A percentile compares a stretch with the other conserved stretches of the same genome.
Conservation (phyloP, 2,888 invertebrate genomes). For the Drosophila subsilvestris region DNA sequence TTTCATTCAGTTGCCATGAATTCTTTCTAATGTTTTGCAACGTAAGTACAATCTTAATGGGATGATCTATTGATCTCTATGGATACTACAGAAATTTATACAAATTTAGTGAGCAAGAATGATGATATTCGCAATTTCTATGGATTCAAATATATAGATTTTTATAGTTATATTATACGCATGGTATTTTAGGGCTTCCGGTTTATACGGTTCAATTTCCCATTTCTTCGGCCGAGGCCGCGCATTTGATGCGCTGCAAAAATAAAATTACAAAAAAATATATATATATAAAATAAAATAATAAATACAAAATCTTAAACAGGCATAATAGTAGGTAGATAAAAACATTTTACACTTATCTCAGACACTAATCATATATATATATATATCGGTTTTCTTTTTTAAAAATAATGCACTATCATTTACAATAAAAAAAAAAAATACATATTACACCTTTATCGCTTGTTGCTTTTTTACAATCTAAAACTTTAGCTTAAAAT, state of each 20-base stretch:
- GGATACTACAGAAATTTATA: too few relatives aligned
- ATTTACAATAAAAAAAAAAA: slow-evolving; percentile 43
- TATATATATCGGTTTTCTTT: slow-evolving; percentile 30
- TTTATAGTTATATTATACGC: slow-evolving; percentile 19
- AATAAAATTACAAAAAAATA: slow-evolving; percentile 33
- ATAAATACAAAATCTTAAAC: neutral
- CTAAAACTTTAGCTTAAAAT: slow-evolving; percentile 56
- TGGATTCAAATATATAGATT: neutral
- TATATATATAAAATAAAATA: slow-evolving; percentile 32
- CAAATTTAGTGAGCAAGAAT: too few relatives aligned
- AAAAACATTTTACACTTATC: slow-evolving; percentile 45
- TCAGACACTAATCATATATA: slow-evolving; percentile 22
- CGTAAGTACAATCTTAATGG: slow-evolving; percentile 24
- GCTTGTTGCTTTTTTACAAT: slow-evolving; percentile 40
- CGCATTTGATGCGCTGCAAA: slow-evolving; percentile 70
- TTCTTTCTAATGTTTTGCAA: slow-evolving; percentile 3
- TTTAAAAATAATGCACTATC: slow-evolving; percentile 35
- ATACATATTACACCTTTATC: slow-evolving; percentile 9
- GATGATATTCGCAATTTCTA: too few relatives aligned
- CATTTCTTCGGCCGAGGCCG: slow-evolving; percentile 29
- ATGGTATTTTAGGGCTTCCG: neutral
- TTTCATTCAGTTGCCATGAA: neutral
- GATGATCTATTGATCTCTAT: neutral
- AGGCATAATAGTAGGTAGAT: slow-evolving; percentile 9
- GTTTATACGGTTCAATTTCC: slow-evolving; percentile 33